Conservation (phyloP, 2,113 vertebrate genomes). For the Murina feae region DNA sequence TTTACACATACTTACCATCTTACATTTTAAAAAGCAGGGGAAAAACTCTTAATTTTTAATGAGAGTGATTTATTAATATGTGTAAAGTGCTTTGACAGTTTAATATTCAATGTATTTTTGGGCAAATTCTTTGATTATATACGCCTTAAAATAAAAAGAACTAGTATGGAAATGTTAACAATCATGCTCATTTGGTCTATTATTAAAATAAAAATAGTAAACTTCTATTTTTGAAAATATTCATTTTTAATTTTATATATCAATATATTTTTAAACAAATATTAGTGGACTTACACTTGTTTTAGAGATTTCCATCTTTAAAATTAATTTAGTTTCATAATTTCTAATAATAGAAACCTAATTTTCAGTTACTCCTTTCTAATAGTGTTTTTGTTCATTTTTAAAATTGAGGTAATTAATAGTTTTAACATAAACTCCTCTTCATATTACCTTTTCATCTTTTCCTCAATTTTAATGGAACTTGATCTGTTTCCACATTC, state of each 20-base stretch:
- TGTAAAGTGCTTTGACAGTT: slow-evolving; percentile 1
- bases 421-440: slow-evolving; percentile 28
- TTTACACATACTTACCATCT: neutral
- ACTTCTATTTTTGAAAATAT: slow-evolving; percentile 13
- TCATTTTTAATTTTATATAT: slow-evolving; percentile 32
- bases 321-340: slow-evolving; percentile 45
- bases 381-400: neutral
- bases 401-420: neutral
- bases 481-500: neutral
- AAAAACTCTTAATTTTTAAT: neutral
- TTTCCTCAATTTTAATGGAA: slow-evolving; percentile 41
- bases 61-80: slow-evolving; percentile 1
- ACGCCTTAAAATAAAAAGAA: slow-evolving; percentile 14
- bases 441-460: slow-evolving; percentile 27
- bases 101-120: neutral
- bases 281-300: slow-evolving; percentile 16
- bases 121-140: neutral
- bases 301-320: slow-evolving; percentile 3
- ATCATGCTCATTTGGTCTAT: neutral
- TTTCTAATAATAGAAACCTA: neutral
- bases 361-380: neutral
- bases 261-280: slow-evolving; percentile 1
- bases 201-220: neutral
- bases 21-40: neutral
- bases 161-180: neutral